Base-by-base conservation (phyloP, 2,888 invertebrate species). In the Blera fallax region DNA sequence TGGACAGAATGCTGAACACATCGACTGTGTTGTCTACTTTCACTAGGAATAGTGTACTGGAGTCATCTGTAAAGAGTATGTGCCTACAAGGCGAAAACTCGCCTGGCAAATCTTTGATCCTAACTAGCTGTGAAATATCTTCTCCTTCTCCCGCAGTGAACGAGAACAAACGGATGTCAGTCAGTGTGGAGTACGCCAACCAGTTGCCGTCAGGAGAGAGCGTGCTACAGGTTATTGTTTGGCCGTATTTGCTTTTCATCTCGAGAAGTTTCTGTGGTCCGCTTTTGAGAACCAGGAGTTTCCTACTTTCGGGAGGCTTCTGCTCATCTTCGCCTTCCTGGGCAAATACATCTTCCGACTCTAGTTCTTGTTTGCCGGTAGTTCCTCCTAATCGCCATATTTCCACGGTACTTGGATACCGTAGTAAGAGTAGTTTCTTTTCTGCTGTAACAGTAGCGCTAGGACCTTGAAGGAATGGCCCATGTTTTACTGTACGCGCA, bases 181-280 rank as follows among this genome's bases (percentile, higher is more conserved):
- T 93, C 27, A 93, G 93, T 0, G 96, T 97, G 0, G 97, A 95
- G 90, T 96, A 97, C 5, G 95, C 94, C 18, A 98, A 93, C 92
- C 95, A 94, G 82, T 94, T 93, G 0, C 95, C 96, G 90, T 95
- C 94, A 1, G 94, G 94, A 3, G 96, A 96, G 5, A 97, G 92
- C 10, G 94, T 94, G 87, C 95, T 94, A 87, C 95, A 95, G 5
- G 94, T 92, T 29, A 98, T 95, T n/a, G 93, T 93, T 88, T 95
- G 95, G 2, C 93, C 93, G 10, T 93, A 92, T 88, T 95, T 94
- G 4, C 95, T 94, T 87, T 94, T 94, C 32, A 98, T 90, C 77
- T 95, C 93, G 1, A 97, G 91, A 37, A 97, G 90, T 89, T 96
- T 96, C 43, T 95, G 92, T 0, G 96, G 95, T 82, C 94, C 94